Conservation (phyloP, 2,113 vertebrate genomes). For the Cyphomyrus discorhynchus region DNA sequence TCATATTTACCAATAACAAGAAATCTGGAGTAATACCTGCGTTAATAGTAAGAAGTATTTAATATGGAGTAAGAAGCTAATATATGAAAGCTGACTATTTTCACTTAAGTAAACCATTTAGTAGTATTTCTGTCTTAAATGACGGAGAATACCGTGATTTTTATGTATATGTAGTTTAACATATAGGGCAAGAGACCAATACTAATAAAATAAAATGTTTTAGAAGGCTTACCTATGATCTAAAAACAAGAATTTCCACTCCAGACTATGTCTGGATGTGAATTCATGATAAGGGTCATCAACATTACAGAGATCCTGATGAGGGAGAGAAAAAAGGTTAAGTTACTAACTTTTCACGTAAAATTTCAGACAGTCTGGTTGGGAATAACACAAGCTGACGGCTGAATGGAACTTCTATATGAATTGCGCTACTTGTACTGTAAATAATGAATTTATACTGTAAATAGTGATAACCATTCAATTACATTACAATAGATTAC, state of each 20-base stretch:
- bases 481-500: not conserved
- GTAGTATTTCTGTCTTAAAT: not conserved
- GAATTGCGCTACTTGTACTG: not conserved
- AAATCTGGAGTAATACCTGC: not conserved
- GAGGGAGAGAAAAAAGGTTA: not conserved
- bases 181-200: not conserved
- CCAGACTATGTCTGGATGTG: slow-evolving; percentile 70
- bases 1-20: not conserved
- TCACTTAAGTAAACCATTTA: not conserved
- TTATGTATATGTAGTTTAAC: not conserved
- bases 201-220: not conserved
- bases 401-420: not conserved
- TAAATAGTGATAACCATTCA: not conserved
- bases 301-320: slow-evolving; percentile 68
- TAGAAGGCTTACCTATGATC: slow-evolving; percentile 69
- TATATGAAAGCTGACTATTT: not conserved
- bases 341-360: not conserved
- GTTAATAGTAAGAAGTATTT: not conserved
- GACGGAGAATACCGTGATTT: not conserved
- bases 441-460: not conserved
- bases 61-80: not conserved
- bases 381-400: slow-evolving; percentile 8
- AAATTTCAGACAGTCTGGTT: not conserved
- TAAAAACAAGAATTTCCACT: slow-evolving; percentile 76
- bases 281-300: slow-evolving; percentile 70